These are phyloP conservation scores for Meriones psammophilus DNA, from an alignment of 2,797 vertebrate species.

Conservation along the genomic window DNA sequence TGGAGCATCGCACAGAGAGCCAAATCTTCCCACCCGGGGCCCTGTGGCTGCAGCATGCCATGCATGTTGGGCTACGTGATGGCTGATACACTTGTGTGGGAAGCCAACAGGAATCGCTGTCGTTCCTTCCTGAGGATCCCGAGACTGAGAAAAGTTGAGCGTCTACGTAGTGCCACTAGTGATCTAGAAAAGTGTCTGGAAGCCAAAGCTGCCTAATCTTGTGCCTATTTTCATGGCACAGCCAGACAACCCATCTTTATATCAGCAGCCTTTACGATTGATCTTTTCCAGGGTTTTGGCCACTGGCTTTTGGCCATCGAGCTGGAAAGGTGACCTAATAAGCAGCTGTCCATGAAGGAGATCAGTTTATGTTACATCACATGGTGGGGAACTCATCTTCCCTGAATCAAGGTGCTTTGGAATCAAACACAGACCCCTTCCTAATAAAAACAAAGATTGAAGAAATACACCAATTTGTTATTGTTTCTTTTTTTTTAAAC, in stretches of 20 bases:
- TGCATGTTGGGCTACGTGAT: not conserved
- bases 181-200: not conserved
- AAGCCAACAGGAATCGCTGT: not conserved
- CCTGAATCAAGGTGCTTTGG: not conserved
- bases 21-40: not conserved
- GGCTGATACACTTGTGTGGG: not conserved
- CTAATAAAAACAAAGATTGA: not conserved
- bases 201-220: not conserved
- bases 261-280: not conserved
- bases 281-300: not conserved
- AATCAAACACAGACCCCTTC: not conserved
- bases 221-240: not conserved
- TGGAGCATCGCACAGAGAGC: not conserved
- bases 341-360: accelerated
- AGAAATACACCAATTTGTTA: not conserved
- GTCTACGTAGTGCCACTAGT: not conserved
- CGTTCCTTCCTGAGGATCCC: not conserved
- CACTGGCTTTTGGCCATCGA: not conserved
- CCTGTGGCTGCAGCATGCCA: not conserved
- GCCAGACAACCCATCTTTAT: not conserved
- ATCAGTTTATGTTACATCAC: not conserved
- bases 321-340: not conserved
- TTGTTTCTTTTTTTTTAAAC: not conserved
- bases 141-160: not conserved
- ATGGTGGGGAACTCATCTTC: not conserved